phyloP scores from a whole-genome alignment of 2,113 vertebrate species.

The Balaeniceps rex region DNA sequence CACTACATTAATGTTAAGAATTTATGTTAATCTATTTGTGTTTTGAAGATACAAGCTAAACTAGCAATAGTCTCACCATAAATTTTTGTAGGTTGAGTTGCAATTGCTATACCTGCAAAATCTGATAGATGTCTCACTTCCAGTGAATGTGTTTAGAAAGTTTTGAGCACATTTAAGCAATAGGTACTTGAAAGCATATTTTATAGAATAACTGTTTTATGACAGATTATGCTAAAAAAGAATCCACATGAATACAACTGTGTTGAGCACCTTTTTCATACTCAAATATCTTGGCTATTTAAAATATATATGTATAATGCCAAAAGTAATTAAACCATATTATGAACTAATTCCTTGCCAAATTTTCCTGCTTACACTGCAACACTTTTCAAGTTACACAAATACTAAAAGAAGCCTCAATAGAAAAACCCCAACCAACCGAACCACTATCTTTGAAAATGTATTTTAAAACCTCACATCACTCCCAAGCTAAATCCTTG shows the following conservation, averaged over 20 bases:
- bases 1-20: neutral
- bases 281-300: neutral
- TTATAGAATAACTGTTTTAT: neutral
- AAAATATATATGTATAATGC: neutral
- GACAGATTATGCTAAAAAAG: neutral
- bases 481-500: neutral
- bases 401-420: neutral
- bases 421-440: neutral
- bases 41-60: neutral
- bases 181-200: neutral
- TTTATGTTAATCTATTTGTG: neutral
- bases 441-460: neutral
- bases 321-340: neutral
- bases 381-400: neutral
- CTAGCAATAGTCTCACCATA: neutral
- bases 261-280: neutral
- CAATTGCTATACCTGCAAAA: neutral
- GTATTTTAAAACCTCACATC: neutral
- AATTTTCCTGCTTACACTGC: neutral
- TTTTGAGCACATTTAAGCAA: neutral
- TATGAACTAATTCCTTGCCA: neutral
- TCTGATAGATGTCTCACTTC: neutral
- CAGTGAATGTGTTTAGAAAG: neutral
- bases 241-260: neutral
- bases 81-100: neutral